Evolutionary conservation across 1,140 invertebrate genomes (phyloP).

Genomic region (Chymomyza costata): DNA sequence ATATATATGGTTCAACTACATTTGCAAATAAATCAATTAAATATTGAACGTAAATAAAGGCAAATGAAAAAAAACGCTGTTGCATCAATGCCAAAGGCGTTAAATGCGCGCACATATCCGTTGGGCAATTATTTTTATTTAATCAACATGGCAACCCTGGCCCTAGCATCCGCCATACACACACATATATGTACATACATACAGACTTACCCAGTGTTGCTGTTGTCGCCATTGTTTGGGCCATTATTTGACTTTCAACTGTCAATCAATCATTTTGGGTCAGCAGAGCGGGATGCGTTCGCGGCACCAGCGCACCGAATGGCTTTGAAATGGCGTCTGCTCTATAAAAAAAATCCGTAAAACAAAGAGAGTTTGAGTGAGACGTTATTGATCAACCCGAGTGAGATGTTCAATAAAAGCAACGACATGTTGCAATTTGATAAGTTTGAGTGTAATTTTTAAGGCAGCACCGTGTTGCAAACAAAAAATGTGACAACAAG

Average conservation of each 20-base stretch:
- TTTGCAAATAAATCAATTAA: too few species aligned
- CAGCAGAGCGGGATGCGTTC: neutral
- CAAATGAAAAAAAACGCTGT: neutral
- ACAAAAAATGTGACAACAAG: too few species aligned
- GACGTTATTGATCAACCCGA: too few species aligned
- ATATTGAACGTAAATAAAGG: too few species aligned
- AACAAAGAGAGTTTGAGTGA: too few species aligned
- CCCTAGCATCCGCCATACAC: too few species aligned
- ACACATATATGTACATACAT: conserved; percentile 1
- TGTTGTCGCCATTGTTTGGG: conserved; percentile 4
- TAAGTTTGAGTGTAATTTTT: too few species aligned
- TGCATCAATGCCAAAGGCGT: neutral
- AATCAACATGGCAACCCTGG: conserved; percentile 3
- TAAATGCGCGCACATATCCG: conserved; percentile 1
- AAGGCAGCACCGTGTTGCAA: too few species aligned
- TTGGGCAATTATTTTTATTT: conserved; percentile 4
- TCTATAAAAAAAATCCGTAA: neutral
- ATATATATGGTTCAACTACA: too few species aligned
- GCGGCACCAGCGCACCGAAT: neutral
- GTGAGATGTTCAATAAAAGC: too few species aligned
- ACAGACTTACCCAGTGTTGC: neutral
- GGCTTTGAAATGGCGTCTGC: conserved; percentile 14
- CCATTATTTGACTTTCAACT: conserved; percentile 13
- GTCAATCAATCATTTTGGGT: conserved; percentile 48
- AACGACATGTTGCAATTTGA: too few species aligned